Conservation (phyloP, 2,797 vertebrate genomes). For the Austrolebias charrua region DNA sequence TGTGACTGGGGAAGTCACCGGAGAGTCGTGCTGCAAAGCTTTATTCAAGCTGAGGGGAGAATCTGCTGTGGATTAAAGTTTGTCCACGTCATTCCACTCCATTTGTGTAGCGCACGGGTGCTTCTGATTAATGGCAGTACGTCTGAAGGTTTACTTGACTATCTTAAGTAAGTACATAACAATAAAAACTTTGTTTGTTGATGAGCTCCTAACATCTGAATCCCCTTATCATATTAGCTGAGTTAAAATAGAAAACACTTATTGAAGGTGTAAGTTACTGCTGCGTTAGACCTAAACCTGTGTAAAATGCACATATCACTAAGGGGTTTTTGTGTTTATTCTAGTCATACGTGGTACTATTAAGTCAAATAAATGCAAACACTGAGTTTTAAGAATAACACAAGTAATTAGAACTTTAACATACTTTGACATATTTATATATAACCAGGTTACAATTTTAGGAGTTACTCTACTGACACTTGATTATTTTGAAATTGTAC, state of each 20-base stretch:
- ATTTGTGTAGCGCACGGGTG: slow-evolving; percentile 90
- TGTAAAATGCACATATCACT: slow-evolving; percentile 6
- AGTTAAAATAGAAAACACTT: neutral
- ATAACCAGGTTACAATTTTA: neutral
- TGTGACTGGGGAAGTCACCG: slow-evolving; percentile 85
- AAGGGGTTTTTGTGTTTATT: neutral
- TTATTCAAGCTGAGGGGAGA: slow-evolving; percentile 87
- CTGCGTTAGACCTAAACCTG: neutral
- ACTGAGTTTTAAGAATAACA: too few relatives aligned
- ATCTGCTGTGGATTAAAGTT: slow-evolving; percentile 92
- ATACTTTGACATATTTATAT: too few relatives aligned
- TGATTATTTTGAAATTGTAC: neutral
- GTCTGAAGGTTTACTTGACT: slow-evolving; percentile 64
- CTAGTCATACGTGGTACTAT: too few relatives aligned
- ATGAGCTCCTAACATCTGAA: slow-evolving; percentile 13
- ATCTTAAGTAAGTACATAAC: slow-evolving; percentile 41
- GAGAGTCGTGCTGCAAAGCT: slow-evolving; percentile 85
- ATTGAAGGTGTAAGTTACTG: slow-evolving; percentile 1
- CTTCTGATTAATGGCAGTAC: slow-evolving; percentile 76
- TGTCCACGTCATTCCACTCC: slow-evolving; percentile 89
- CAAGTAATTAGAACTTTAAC: too few relatives aligned
- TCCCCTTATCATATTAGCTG: neutral
- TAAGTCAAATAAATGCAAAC: too few relatives aligned
- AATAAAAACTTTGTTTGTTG: slow-evolving; percentile 28
- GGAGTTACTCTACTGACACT: neutral